Evolutionary conservation across 53 echinoderm and acorn worm genomes (phyloP), one percentile per base, ranked within the genome.

Genomic region (Hippasteria phrygiana): DNA sequence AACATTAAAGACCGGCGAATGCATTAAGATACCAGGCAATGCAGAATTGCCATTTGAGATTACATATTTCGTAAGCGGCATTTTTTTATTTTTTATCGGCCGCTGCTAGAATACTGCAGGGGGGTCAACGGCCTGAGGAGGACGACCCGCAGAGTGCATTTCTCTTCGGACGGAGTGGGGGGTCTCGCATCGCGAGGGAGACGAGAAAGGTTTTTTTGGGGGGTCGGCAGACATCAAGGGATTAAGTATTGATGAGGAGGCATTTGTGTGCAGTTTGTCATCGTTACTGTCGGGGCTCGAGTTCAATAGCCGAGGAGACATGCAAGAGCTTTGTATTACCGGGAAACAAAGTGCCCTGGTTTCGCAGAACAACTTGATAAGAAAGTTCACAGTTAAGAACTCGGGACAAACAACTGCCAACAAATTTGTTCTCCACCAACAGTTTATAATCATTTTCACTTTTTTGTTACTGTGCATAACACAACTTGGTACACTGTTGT

Each of bases 241-340:
- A 32, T 34, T 29, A 32, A 8, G 32, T 36, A 16, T 35, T 11
- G 35, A 35, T 28, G 18, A 18, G 31, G 69, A 36, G 1, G 37
- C 69, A 67, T 67, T 36, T 67, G 69, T 67, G 69, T 67, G 37
- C 34, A 67, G 69, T 37, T 17, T 67, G 36, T 67, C 33, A 67
- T 36, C 69, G 34, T 67, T 11, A 67, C n/a, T 35, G 69, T 36
- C 69, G 34, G 33, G 36, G 14, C 37, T 31, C 27, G 69, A 16
- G 33, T 67, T 33, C 34, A 67, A 33, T 12, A 35, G 14, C 33
- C n/a, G 17, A 20, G 14, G 14, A 67, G 37, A 67, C 13, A 8
- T 8, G 69, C 69, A 67, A 59, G 59, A 24, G 26, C 26, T 0
- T 8, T 8, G 59, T 59, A 18, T 56, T 56, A 56, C 56, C 56